Conservation (phyloP, 2,113 vertebrate genomes). For the Solenodon paradoxus region DNA sequence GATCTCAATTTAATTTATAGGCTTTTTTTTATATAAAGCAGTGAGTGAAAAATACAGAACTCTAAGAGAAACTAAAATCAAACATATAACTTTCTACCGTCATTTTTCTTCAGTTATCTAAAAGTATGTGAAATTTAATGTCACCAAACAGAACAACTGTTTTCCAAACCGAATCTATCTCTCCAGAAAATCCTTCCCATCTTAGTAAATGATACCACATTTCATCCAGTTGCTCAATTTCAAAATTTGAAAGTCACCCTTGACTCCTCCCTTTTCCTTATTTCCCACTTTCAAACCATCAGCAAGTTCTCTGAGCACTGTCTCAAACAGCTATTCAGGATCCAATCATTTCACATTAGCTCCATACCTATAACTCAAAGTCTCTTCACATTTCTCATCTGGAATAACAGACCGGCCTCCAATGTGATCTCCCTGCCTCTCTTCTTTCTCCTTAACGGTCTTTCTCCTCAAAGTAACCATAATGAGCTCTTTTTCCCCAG, state of each 20-base stretch:
- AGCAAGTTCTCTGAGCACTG: neutral
- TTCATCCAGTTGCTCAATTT: neutral
- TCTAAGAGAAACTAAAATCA: neutral
- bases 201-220: neutral
- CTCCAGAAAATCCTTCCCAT: neutral
- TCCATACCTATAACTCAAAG: neutral
- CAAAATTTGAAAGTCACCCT: neutral
- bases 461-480: neutral
- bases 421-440: neutral
- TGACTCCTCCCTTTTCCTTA: neutral
- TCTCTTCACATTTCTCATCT: neutral
- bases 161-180: neutral
- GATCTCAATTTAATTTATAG: neutral
- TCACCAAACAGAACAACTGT: neutral
- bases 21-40: neutral
- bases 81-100: neutral
- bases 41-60: neutral
- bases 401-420: neutral
- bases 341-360: neutral
- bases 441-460: too few species aligned
- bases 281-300: neutral
- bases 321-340: neutral
- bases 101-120: neutral
- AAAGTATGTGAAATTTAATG: neutral
- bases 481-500: neutral